phyloP scores from a whole-genome alignment of 2,888 invertebrate species.

The Brassicogethes aeneus region DNA sequence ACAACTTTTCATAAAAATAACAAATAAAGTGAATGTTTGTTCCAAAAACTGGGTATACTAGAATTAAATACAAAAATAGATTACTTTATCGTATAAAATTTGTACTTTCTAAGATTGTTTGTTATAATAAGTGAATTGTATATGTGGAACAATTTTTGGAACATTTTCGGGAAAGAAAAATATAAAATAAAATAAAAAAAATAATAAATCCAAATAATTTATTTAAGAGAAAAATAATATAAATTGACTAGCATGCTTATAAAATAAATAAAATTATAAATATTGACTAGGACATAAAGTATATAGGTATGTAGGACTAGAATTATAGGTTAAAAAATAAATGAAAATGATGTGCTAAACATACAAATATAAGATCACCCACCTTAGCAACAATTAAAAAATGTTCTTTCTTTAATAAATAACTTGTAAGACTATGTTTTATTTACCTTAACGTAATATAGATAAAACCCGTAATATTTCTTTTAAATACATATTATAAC shows the following conservation, averaged over 20 bases:
- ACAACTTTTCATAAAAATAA: not conserved
- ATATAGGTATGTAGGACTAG: slow-evolving; percentile 17
- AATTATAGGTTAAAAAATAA: slow-evolving; percentile 9
- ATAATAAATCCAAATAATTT: slow-evolving; percentile 2
- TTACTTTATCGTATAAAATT: not conserved
- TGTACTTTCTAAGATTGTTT: slow-evolving; percentile 3
- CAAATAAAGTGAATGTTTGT: not conserved
- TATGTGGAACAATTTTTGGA: slow-evolving; percentile 1
- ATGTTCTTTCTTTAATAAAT: slow-evolving; percentile 25
- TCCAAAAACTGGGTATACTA: slow-evolving; percentile 3
- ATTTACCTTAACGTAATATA: slow-evolving; percentile 31
- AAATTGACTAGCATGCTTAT: slow-evolving; percentile 29
- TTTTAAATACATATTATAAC: slow-evolving; percentile 29
- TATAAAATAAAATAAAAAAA: not conserved
- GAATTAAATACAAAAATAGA: not conserved
- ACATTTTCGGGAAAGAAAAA: slow-evolving; percentile 1
- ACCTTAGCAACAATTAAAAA: slow-evolving; percentile 25
- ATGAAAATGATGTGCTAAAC: slow-evolving; percentile 11
- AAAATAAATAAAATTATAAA: slow-evolving; percentile 26
- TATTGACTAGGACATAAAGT: slow-evolving; percentile 20
- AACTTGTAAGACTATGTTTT: slow-evolving; percentile 31
- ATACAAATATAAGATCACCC: slow-evolving; percentile 23
- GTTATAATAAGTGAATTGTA: not conserved
- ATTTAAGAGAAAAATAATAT: slow-evolving; percentile 16
- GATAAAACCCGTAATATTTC: slow-evolving; percentile 36